Conservation (phyloP, 2,113 vertebrate genomes). For the Dunckerocampus dactyliophorus region DNA sequence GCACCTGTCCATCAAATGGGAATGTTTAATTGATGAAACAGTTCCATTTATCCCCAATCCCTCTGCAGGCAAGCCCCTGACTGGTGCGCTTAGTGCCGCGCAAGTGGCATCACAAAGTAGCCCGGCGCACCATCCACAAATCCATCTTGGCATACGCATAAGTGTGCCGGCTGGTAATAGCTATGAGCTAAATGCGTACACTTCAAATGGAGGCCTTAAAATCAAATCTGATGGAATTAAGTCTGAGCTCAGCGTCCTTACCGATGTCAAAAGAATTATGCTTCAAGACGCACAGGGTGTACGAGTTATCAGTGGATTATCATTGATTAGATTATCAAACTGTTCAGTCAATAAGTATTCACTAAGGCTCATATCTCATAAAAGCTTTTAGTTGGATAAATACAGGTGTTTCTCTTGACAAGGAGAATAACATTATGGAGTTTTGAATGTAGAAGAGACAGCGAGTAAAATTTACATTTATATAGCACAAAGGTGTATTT, state of each 20-base stretch:
- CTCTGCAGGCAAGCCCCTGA: constrained; percentile 39
- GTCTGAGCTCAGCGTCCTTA: constrained; percentile 27
- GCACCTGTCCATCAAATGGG: constrained; percentile 42
- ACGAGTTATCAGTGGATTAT: not conserved
- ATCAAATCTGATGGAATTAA: constrained; percentile 46
- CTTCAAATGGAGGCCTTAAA: constrained; percentile 23
- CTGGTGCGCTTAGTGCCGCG: constrained; percentile 23
- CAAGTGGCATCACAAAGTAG: constrained; percentile 51
- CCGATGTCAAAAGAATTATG: constrained; percentile 18
- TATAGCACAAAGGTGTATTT: too few relatives aligned
- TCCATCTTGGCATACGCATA: constrained; percentile 29
- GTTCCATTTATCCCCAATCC: constrained; percentile 25
- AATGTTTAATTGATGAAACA: constrained; percentile 51
- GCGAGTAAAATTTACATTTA: too few relatives aligned
- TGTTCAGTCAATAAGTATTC: not conserved
- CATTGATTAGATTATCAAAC: constrained; percentile 5
- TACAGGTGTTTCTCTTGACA: too few relatives aligned
- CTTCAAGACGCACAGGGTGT: constrained; percentile 19
- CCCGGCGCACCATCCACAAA: constrained; percentile 35
- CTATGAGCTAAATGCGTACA: constrained; percentile 47
- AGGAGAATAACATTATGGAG: too few relatives aligned
- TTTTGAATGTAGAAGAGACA: too few relatives aligned
- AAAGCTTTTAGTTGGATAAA: too few relatives aligned
- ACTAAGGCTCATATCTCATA: too few relatives aligned
- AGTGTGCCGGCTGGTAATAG: constrained; percentile 29